A percentile compares a stretch with the other conserved stretches of the same genome.
Evolutionary conservation across 2,797 vertebrate genomes (phyloP).

Genomic region (Poeciliopsis gracilis): DNA sequence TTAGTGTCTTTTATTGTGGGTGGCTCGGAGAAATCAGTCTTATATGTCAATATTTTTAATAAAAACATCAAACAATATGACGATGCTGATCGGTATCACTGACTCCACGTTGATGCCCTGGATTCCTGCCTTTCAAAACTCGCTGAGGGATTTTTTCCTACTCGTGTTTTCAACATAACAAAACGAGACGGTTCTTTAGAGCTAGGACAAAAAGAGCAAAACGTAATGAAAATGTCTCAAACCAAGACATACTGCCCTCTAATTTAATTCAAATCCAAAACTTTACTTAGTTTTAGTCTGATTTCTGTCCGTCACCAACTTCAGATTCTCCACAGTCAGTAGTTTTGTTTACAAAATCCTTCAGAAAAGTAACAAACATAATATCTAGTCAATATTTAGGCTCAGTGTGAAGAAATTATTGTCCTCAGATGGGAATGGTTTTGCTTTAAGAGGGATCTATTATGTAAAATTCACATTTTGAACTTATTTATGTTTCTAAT

Average conservation of each 20-base stretch:
- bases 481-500: no score
- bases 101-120: background rate
- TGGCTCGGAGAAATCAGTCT: constrained; percentile 8
- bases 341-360: background rate
- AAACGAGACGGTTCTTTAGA: background rate
- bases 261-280: background rate
- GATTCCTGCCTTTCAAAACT: constrained; percentile 13
- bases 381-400: background rate
- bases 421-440: background rate
- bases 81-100: constrained; percentile 9
- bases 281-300: background rate
- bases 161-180: background rate
- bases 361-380: background rate
- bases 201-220: background rate
- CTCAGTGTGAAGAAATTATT: background rate
- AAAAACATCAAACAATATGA: constrained; percentile 9
- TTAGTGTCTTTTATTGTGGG: constrained; percentile 16
- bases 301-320: background rate
- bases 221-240: background rate
- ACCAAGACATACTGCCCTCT: background rate
- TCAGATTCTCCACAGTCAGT: background rate
- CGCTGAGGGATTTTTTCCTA: background rate
- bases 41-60: constrained; percentile 6
- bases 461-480: no score
- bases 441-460: background rate